A percentile compares a stretch with the other conserved stretches of the same genome.
phyloP scores from a whole-genome alignment of 2,113 vertebrate genomes.

The Colossoma macropomum region DNA sequence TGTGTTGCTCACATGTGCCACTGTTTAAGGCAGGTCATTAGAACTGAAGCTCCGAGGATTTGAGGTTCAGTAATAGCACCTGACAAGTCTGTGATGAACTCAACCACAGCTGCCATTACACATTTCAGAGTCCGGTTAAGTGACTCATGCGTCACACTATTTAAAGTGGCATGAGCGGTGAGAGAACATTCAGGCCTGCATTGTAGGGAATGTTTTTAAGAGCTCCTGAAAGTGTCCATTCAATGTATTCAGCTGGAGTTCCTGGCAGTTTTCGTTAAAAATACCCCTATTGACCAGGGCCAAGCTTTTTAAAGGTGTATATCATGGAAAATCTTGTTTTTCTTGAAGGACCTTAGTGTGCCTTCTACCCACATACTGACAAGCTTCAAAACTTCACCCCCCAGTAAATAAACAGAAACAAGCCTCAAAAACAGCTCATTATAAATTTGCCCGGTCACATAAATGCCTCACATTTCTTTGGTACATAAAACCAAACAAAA shows the following conservation, averaged over 20 bases:
- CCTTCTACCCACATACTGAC: too few relatives aligned
- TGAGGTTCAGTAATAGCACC: slow-evolving; percentile 33
- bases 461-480: too few relatives aligned
- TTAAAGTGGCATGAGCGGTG: slow-evolving; percentile 39
- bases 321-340: neutral
- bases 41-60: neutral
- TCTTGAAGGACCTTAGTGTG: too few relatives aligned
- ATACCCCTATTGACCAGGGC: neutral
- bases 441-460: too few relatives aligned
- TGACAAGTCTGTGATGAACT: slow-evolving; percentile 30
- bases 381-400: too few relatives aligned
- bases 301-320: neutral
- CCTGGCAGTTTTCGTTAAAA: neutral
- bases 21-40: neutral
- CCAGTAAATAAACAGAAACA: too few relatives aligned
- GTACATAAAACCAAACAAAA: too few relatives aligned
- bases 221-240: slow-evolving; percentile 47
- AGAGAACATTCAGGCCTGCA: slow-evolving; percentile 59
- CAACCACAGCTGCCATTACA: neutral
- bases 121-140: neutral
- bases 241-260: slow-evolving; percentile 58
- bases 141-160: slow-evolving; percentile 18
- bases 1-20: neutral
- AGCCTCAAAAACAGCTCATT: too few relatives aligned
- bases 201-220: slow-evolving; percentile 57